Evolutionary conservation across 1,140 invertebrate species (phyloP).

Genomic region (Conopomorpha cramerella): DNA sequence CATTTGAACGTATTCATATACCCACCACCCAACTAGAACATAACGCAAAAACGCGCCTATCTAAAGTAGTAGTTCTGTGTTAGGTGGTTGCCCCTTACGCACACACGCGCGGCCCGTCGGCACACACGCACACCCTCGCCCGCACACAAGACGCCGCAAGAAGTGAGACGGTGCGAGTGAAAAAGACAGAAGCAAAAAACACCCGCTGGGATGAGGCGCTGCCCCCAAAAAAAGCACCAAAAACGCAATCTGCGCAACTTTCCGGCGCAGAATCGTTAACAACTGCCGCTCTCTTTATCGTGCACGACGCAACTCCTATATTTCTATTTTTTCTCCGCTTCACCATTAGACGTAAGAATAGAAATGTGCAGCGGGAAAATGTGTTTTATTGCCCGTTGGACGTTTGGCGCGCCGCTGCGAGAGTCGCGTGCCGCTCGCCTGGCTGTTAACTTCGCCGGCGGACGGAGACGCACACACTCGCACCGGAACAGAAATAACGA

Average conservation of each 20-base stretch:
- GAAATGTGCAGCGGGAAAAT: slow-evolving; percentile 11
- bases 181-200: slow-evolving; percentile 55
- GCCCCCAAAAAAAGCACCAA: slow-evolving; percentile 59
- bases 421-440: slow-evolving; percentile 7
- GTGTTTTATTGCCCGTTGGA: slow-evolving; percentile 7
- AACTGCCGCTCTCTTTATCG: slow-evolving; percentile 58
- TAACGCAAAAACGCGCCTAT: slow-evolving; percentile 40
- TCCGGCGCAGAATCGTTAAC: slow-evolving; percentile 60
- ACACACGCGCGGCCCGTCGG: slow-evolving; percentile 7
- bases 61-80: too few relatives aligned
- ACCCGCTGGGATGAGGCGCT: slow-evolving; percentile 51
- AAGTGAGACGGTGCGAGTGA: slow-evolving; percentile 44
- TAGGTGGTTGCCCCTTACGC: slow-evolving; percentile 40
- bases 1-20: too few relatives aligned
- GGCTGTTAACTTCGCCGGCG: slow-evolving; percentile 31
- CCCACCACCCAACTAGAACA: slow-evolving; percentile 35
- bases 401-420: background rate
- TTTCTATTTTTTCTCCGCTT: slow-evolving; percentile 57
- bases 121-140: slow-evolving; percentile 11
- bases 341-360: slow-evolving; percentile 50
- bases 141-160: slow-evolving; percentile 9
- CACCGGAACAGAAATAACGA: slow-evolving; percentile 60
- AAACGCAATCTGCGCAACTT: slow-evolving; percentile 60
- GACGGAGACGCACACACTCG: slow-evolving; percentile 43
- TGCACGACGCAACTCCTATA: slow-evolving; percentile 54